Evolutionary conservation across 2,113 vertebrate species (phyloP).

Genomic region (Sinocyclocheilus anshuiensis): DNA sequence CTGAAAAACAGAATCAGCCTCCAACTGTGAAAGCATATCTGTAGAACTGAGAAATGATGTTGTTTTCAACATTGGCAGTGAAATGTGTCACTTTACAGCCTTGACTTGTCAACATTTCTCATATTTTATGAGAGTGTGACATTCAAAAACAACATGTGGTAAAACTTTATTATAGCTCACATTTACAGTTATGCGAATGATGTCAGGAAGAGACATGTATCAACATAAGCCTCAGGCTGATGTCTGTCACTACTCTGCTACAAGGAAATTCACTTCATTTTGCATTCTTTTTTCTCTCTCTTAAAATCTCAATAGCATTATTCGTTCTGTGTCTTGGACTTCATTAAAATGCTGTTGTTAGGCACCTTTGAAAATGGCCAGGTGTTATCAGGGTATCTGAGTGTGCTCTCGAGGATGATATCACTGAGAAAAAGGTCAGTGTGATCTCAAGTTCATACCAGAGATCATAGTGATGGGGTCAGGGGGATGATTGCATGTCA

Average conservation of each 20-base stretch:
- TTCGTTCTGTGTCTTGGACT: neutral
- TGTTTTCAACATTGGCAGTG: slow-evolving; percentile 40
- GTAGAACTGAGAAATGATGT: slow-evolving; percentile 34
- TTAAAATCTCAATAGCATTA: neutral
- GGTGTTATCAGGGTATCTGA: neutral
- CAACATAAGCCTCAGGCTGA: slow-evolving; percentile 28
- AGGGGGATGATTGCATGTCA: slow-evolving; percentile 19
- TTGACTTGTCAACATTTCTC: slow-evolving; percentile 37
- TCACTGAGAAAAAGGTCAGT: slow-evolving; percentile 1
- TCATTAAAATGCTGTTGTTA: neutral
- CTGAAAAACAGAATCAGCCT: neutral
- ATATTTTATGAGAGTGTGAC: slow-evolving; percentile 43
- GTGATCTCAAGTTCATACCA: slow-evolving; percentile 19
- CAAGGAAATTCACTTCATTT: neutral
- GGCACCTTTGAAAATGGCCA: slow-evolving; percentile 1
- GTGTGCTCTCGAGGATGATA: slow-evolving; percentile 6
- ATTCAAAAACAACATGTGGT: slow-evolving; percentile 31
- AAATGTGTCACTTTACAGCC: slow-evolving; percentile 34
- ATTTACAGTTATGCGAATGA: slow-evolving; percentile 30
- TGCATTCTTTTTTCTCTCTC: neutral
- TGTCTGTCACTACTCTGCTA: neutral
- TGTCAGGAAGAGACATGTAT: slow-evolving; percentile 46
- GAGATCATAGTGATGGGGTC: slow-evolving; percentile 25
- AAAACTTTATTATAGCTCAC: slow-evolving; percentile 32
- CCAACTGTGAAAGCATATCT: slow-evolving; percentile 1